A percentile compares a stretch with the other conserved stretches of the same genome.
Evolutionary conservation across 2,113 vertebrate species (phyloP).

Genomic region (Scatophagus argus): DNA sequence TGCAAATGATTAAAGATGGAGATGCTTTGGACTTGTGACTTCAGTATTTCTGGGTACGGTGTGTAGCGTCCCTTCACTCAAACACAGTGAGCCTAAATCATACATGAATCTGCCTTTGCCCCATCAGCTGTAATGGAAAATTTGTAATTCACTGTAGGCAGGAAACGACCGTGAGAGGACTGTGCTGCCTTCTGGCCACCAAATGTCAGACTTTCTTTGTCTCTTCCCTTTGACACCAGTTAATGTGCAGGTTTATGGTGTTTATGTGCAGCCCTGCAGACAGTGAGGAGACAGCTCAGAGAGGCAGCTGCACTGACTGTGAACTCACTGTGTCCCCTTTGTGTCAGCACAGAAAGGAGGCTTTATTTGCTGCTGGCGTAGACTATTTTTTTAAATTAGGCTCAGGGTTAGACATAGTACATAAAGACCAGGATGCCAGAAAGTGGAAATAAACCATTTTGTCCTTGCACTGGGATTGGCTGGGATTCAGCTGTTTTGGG

Average conservation of each 20-base stretch:
- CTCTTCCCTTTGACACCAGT: constrained; percentile 22
- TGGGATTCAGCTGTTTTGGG: neutral
- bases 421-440: neutral
- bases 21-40: too few relatives aligned
- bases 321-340: constrained; percentile 62
- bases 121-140: neutral
- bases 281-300: constrained; percentile 13
- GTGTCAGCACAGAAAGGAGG: constrained; percentile 61
- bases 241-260: constrained; percentile 32
- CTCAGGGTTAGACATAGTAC: constrained; percentile 19
- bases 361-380: constrained; percentile 51
- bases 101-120: neutral
- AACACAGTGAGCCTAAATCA: neutral
- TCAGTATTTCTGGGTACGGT: too few relatives aligned
- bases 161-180: neutral
- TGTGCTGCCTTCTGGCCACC: neutral
- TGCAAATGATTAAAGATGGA: neutral
- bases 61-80: too few relatives aligned
- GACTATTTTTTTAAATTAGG: constrained; percentile 28
- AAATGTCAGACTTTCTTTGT: constrained; percentile 1
- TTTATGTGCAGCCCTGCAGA: constrained; percentile 47
- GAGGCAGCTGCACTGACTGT: constrained; percentile 53
- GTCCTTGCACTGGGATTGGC: neutral
- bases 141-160: neutral
- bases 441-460: neutral